A percentile compares a stretch with the other conserved stretches of the same genome.
These are phyloP conservation scores for Blennius ocellaris DNA, from an alignment of 2,113 vertebrate genomes.

Conservation along the genomic window DNA sequence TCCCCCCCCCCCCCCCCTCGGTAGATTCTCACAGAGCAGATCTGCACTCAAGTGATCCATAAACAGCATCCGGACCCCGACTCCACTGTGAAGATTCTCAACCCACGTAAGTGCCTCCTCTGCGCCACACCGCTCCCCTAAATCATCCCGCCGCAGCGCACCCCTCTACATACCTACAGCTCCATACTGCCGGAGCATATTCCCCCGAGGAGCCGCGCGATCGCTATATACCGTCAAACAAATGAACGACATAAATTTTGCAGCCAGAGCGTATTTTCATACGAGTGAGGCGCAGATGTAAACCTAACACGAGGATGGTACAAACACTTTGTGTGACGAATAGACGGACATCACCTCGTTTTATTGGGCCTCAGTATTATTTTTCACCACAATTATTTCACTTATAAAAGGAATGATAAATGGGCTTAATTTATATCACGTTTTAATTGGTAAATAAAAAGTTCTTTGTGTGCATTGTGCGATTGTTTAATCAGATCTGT, in stretches of 20 bases:
- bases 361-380: conserved; percentile 26
- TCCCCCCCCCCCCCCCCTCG: conserved; percentile 28
- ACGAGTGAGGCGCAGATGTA: conserved; percentile 37
- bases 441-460: no score
- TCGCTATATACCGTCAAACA: conserved; percentile 63
- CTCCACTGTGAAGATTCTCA: conserved; percentile 96
- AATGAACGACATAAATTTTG: conserved; percentile 68
- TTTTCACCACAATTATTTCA: conserved; percentile 38
- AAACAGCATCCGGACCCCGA: conserved; percentile 98
- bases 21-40: conserved; percentile 96
- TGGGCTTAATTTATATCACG: neutral
- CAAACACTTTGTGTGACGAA: conserved; percentile 47
- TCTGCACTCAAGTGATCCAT: conserved; percentile 97
- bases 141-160: conserved; percentile 59
- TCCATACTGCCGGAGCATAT: conserved; percentile 41
- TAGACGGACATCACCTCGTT: conserved; percentile 33
- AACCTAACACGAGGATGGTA: conserved; percentile 30
- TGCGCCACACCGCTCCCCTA: conserved; percentile 50
- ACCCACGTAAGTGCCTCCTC: conserved; percentile 91
- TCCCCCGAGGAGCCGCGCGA: conserved; percentile 56
- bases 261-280: conserved; percentile 57
- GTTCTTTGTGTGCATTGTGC: no score
- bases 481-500: no score
- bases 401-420: conserved; percentile 25
- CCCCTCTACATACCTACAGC: conserved; percentile 66